Evolutionary conservation across 30 jellyfish, hydroid and myxozoan species (phyloP).

Genomic region (Hydractinia echinata): DNA sequence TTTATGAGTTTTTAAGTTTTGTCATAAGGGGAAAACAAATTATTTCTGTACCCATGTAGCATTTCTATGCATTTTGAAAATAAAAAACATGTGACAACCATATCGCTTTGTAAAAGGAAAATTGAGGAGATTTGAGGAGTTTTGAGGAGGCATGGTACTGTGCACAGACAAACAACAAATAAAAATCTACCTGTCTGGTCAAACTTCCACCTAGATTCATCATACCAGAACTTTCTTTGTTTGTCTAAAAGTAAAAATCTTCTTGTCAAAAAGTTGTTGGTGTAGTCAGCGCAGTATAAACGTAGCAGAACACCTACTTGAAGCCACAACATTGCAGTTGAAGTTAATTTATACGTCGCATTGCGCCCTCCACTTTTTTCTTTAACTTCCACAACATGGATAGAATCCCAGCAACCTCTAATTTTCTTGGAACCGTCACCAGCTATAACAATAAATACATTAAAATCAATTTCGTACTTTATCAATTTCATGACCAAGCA

Average conservation of each 20-base stretch:
- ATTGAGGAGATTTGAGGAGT: no score
- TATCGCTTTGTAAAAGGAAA: no score
- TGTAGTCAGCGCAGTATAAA: not conserved
- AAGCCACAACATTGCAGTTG: conserved; percentile 98
- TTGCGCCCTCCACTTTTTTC: conserved; percentile 94
- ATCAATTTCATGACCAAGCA: no score
- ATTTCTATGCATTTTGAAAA: no score
- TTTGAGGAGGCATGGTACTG: no score
- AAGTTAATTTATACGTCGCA: conserved; percentile 88
- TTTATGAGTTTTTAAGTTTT: no score
- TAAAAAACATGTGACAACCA: no score
- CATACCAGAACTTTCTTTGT: conserved; percentile 85
- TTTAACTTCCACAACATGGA: conserved; percentile 92
- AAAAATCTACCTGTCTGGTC: conserved; percentile 81
- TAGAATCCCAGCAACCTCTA: conserved; percentile 98
- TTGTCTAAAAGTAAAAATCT: conserved; percentile 43
- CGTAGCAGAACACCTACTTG: conserved; percentile 48
- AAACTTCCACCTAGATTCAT: conserved; percentile 98
- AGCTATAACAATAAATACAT: conserved; percentile 35
- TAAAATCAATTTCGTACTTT: no score
- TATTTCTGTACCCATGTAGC: no score
- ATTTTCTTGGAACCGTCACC: conserved; percentile 99
- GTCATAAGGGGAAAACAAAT: no score
- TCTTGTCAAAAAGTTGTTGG: not conserved
- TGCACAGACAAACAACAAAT: no score